Conservation (phyloP, 2,113 vertebrate species). For the Phylloscopus whistleri region DNA sequence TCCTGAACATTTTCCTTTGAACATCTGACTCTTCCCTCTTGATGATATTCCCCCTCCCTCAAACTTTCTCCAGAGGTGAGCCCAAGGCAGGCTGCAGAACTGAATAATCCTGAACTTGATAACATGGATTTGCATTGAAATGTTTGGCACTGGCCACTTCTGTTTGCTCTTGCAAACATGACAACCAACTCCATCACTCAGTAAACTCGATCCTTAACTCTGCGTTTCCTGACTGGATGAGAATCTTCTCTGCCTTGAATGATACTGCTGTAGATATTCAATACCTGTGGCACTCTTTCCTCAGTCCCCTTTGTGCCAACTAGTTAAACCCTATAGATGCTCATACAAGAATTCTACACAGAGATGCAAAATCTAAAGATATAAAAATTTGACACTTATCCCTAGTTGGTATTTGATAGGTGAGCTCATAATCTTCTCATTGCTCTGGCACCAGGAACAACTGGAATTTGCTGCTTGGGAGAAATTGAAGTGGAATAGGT, state of each 20-base stretch:
- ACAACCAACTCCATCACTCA: not conserved
- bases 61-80: not conserved
- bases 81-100: not conserved
- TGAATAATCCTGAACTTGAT: not conserved
- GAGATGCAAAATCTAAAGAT: not conserved
- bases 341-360: not conserved
- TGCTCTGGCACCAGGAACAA: not conserved
- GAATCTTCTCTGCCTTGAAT: not conserved
- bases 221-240: not conserved
- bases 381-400: not conserved
- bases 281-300: not conserved
- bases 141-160: not conserved
- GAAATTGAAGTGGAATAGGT: not conserved
- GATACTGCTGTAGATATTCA: not conserved
- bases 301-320: not conserved
- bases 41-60: not conserved
- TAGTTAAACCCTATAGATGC: not conserved
- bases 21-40: not conserved
- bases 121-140: not conserved
- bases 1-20: not conserved
- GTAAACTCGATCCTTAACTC: not conserved
- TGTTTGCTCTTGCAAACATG: not conserved
- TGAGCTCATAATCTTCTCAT: not conserved
- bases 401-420: not conserved
- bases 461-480: not conserved